Evolutionary conservation across 2,797 vertebrate genomes (phyloP).

Genomic region (Trachops cirrhosus): DNA sequence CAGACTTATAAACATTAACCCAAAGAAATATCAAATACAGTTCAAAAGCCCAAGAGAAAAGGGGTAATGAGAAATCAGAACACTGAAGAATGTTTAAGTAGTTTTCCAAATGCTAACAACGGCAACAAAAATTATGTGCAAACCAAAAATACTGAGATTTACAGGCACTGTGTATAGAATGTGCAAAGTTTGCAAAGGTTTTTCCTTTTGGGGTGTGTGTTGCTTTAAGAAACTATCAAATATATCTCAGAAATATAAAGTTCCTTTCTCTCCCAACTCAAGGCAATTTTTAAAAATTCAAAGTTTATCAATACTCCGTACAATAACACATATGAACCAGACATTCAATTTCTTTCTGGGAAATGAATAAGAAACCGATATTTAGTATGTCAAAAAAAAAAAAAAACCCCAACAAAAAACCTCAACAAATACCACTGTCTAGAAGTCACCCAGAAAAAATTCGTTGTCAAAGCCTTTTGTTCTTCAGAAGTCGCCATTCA

Average conservation of each 20-base stretch:
- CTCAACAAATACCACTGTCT: constrained; percentile 63
- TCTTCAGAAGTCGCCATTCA: constrained; percentile 77
- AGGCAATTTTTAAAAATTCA: constrained; percentile 74
- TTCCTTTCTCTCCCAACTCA: constrained; percentile 73
- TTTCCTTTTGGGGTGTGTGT: constrained; percentile 33
- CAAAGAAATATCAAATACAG: constrained; percentile 50
- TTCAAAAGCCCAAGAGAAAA: constrained; percentile 45
- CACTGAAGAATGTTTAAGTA: constrained; percentile 61
- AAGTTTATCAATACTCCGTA: constrained; percentile 62
- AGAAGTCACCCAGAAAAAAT: constrained; percentile 73
- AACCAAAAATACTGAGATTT: constrained; percentile 72
- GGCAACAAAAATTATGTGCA: constrained; percentile 45
- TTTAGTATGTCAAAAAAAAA: constrained; percentile 55
- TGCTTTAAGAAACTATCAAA: constrained; percentile 78
- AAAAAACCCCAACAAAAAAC: too few species aligned
- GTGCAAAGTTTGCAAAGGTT: constrained; percentile 83
- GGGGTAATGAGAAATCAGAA: constrained; percentile 50
- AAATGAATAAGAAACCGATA: constrained; percentile 67
- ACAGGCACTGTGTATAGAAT: constrained; percentile 82
- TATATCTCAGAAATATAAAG: constrained; percentile 84
- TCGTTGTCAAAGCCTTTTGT: constrained; percentile 73
- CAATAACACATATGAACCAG: constrained; percentile 65
- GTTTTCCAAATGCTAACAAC: constrained; percentile 44
- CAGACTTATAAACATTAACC: constrained; percentile 1
- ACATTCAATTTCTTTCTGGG: constrained; percentile 65